phyloP scores from a whole-genome alignment of 2,797 vertebrate species.

The Ctenopoma multispine region DNA sequence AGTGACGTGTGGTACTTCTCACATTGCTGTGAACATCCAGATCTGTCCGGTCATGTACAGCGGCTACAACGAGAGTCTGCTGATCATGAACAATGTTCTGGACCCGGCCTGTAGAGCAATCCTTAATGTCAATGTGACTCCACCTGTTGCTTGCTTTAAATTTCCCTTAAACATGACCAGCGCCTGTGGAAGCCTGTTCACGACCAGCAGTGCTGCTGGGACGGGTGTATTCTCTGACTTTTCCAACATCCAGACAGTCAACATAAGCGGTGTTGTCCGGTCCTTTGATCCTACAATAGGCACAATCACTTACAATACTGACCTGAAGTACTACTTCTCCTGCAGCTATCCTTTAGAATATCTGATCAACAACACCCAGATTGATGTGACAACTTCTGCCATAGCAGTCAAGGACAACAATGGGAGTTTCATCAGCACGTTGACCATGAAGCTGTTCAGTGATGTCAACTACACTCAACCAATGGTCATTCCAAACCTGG shows the following conservation, averaged over 20 bases:
- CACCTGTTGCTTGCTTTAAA: conserved; percentile 77
- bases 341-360: conserved; percentile 85
- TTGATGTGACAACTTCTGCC: conserved; percentile 81
- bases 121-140: conserved; percentile 67
- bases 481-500: conserved; percentile 72
- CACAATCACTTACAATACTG: conserved; percentile 81
- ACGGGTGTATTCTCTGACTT: conserved; percentile 81
- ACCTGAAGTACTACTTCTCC: conserved; percentile 85
- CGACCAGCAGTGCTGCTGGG: conserved; percentile 75
- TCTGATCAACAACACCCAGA: conserved; percentile 84
- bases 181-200: conserved; percentile 80
- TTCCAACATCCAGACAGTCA: conserved; percentile 83
- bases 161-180: conserved; percentile 81
- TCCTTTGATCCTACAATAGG: conserved; percentile 76
- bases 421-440: conserved; percentile 87
- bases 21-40: conserved; percentile 75
- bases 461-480: conserved; percentile 65
- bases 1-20: conserved; percentile 80
- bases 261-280: conserved; percentile 80
- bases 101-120: conserved; percentile 66
- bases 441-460: conserved; percentile 78
- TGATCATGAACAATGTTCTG: conserved; percentile 77
- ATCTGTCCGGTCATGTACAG: conserved; percentile 81
- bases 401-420: conserved; percentile 84
- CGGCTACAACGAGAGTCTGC: conserved; percentile 83